Base-by-base conservation (phyloP, 92 coral and sea anemone genomes). In the Epizoanthus illoricatus region DNA sequence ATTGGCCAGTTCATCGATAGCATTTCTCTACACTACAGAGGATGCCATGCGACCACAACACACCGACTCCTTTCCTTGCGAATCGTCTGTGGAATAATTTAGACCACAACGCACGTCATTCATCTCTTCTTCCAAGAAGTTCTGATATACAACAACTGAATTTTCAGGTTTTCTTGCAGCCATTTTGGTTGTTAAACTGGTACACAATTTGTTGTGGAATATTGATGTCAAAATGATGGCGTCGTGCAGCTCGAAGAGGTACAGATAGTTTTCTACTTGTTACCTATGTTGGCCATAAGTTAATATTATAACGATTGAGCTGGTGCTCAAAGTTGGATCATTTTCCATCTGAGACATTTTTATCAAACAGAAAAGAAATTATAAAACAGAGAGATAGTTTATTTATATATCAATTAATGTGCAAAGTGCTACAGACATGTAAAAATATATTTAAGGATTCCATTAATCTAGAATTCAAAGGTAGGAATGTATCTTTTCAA, bases 351-450 rank as follows among this genome's bases (percentile, higher is more conserved):
- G 49, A 20, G 24, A 45, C 71, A 61, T 78, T 78, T 78, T 78
- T 75, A 75, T 59, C 42, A 57, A 78, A 74, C 80, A 74, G 23
- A 57, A 62, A 78, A 78, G 71, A 78, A 28, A 78, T 78, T 76
- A 78, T 78, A 78, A 78, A 62, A 78, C 82, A 78, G 82, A 78
- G 71, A 78, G 45, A 76, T 62, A 78, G 82, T 78, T 78, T 78
- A 78, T 78, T 78, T 78, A 78, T 78, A 78, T 78, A 78, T 64
- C 70, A 78, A 78, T 20, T 63, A 66, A 19, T 40, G 73, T 68
- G 52, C 73, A 68, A 68, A 39, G 52, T 68, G 73, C 52, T 68
- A 68, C 58, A 40, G 62, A 63, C 82, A 43, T 78, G 82, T 78
- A 78, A 33, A 78, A 59, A 39, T 66, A 78, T 78, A 78, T 78